Percentiles rank a stretch among this genome's conserved stretches.
Evolutionary conservation across 2,113 vertebrate species (phyloP).

Genomic region (Gobio gobio): DNA sequence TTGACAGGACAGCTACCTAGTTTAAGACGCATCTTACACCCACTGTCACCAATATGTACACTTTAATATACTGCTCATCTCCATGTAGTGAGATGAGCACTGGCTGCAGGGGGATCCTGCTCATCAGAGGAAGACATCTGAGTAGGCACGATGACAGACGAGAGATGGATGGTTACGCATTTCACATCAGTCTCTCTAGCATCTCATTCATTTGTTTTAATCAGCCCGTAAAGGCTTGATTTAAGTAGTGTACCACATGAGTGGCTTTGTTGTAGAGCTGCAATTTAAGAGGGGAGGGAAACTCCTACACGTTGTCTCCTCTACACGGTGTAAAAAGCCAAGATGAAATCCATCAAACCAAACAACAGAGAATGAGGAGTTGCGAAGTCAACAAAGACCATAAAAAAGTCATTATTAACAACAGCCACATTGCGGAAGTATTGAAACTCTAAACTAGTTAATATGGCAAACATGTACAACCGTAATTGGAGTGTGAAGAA

Average conservation of each 20-base stretch:
- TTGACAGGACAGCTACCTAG: neutral
- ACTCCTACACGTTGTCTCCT: slow-evolving; percentile 50
- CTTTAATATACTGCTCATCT: neutral
- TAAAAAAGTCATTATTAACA: slow-evolving; percentile 13
- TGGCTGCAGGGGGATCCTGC: slow-evolving; percentile 15
- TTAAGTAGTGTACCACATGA: slow-evolving; percentile 47
- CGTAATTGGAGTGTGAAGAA: neutral
- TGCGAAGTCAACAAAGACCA: slow-evolving; percentile 3
- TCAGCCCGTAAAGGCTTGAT: slow-evolving; percentile 55
- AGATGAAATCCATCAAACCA: slow-evolving; percentile 18
- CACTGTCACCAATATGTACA: neutral
- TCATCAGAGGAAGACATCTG: slow-evolving; percentile 13
- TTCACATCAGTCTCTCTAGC: slow-evolving; percentile 38
- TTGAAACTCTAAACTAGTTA: neutral
- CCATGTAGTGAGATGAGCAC: neutral
- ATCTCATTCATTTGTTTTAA: slow-evolving; percentile 64
- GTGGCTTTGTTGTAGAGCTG: slow-evolving; percentile 52
- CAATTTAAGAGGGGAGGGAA: slow-evolving; percentile 54
- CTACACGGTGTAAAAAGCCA: neutral
- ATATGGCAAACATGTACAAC: neutral
- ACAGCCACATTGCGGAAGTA: neutral
- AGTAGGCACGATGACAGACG: slow-evolving; percentile 17
- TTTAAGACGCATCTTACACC: neutral
- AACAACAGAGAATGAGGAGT: neutral
- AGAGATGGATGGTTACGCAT: slow-evolving; percentile 43